phyloP scores from a whole-genome alignment of 2,797 vertebrate species.

The Darevskia nairensis region DNA sequence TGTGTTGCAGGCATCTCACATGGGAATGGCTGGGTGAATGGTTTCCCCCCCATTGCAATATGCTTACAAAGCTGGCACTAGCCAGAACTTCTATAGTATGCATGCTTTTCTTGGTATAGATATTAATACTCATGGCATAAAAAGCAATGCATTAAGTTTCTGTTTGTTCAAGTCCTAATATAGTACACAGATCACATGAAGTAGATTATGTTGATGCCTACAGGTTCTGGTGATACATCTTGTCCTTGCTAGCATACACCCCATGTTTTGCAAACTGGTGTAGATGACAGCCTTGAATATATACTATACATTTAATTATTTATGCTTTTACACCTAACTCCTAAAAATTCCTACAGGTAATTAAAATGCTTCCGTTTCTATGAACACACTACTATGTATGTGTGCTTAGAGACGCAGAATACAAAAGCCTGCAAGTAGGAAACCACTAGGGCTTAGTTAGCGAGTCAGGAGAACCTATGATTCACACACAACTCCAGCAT shows the following conservation, averaged over 20 bases:
- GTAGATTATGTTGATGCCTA: neutral
- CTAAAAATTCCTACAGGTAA: neutral
- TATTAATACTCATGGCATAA: neutral
- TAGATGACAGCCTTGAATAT: neutral
- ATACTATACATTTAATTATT: too few species aligned
- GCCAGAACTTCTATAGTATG: neutral
- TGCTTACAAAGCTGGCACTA: neutral
- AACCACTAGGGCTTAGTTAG: neutral
- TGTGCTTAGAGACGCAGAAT: neutral
- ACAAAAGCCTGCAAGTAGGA: neutral
- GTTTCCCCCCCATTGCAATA: neutral
- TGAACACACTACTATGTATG: neutral
- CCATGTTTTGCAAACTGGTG: neutral
- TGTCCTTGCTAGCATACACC: neutral
- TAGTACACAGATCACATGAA: neutral
- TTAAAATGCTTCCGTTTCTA: neutral
- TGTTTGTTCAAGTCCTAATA: neutral
- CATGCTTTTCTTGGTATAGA: neutral
- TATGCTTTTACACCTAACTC: neutral
- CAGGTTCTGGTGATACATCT: neutral
- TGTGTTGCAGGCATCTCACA: neutral
- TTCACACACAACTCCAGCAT: neutral
- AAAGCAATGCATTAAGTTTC: neutral
- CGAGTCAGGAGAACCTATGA: neutral
- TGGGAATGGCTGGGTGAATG: neutral